Base-by-base conservation (phyloP, 2,888 invertebrate genomes). In the Agelastica alni region DNA sequence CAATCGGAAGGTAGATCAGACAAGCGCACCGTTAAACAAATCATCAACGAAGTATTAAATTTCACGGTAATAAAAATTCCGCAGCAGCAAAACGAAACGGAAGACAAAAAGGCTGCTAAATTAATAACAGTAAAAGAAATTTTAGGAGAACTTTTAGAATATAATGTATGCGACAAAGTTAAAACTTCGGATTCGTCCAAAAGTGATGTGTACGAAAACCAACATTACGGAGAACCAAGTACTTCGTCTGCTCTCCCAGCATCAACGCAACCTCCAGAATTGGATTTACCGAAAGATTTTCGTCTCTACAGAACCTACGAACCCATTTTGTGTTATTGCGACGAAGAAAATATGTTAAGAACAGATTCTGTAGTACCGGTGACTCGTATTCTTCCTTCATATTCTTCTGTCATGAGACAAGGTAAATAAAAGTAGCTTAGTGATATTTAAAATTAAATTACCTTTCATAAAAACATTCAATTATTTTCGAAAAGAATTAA, bases 391-490 rank as follows among this genome's bases (percentile, higher is more conserved):
- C 70, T 71, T 3, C 75, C 75, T 2, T 70, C 73, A 2, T 75
- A 74, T 58, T 74, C 74, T 0, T 67, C 73, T 3, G 70, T 74
- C 4, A 62, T 75, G 62, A 64, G 65, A n/a, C 45, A 39, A 41
- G 52, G 52, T 49, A 10, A 30, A 39, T n/a, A n/a, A n/a, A n/a
- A n/a, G n/a, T n/a, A n/a, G n/a, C n/a, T n/a, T n/a, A n/a, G n/a
- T n/a, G n/a, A n/a, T n/a, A n/a, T n/a, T n/a, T n/a, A n/a, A n/a
- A n/a, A n/a, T n/a, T n/a, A n/a, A n/a, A n/a, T n/a, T n/a, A n/a
- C n/a, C n/a, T n/a, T n/a, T n/a, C n/a, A n/a, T n/a, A n/a, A n/a
- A n/a, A n/a, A n/a, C n/a, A n/a, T n/a, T n/a, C n/a, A n/a, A n/a
- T n/a, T n/a, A n/a, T n/a, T n/a, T n/a, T n/a, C n/a, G n/a, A n/a